These are phyloP conservation scores for Drosophila paranaensis DNA, from an alignment of 2,888 invertebrate species.

Conservation along the genomic window DNA sequence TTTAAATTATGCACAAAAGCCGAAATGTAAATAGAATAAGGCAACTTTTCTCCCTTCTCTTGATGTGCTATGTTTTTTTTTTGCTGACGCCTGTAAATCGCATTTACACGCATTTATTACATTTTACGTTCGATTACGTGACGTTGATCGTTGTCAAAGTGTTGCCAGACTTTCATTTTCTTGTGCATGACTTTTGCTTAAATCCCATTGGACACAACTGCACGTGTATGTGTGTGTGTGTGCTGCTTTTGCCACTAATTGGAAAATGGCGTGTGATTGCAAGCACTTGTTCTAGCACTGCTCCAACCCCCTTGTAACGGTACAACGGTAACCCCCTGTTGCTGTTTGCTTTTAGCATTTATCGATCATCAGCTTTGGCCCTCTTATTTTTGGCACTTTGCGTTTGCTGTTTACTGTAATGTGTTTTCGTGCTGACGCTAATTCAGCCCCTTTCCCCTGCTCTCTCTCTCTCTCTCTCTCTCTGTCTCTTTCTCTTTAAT, in stretches of 20 bases:
- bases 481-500: constrained; percentile 50
- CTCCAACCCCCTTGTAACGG: constrained; percentile 6
- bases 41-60: not conserved
- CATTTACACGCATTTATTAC: constrained; percentile 72
- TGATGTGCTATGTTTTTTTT: not conserved
- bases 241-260: constrained; percentile 55
- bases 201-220: constrained; percentile 26
- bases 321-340: constrained; percentile 25
- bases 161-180: constrained; percentile 38
- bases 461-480: not conserved
- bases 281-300: constrained; percentile 65
- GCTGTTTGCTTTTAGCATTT: constrained; percentile 62
- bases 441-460: not conserved
- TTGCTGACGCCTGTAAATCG: constrained; percentile 42
- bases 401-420: constrained; percentile 32
- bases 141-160: constrained; percentile 54
- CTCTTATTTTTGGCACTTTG: constrained; percentile 53
- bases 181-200: constrained; percentile 43
- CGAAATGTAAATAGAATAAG: constrained; percentile 56
- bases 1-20: constrained; percentile 72
- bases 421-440: constrained; percentile 24
- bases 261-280: constrained; percentile 75
- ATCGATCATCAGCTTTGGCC: constrained; percentile 63
- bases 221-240: constrained; percentile 4
- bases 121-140: constrained; percentile 73